A percentile compares a stretch with the other conserved stretches of the same genome.
Evolutionary conservation across 2,113 vertebrate genomes (phyloP).

Genomic region (Mungos mungo): DNA sequence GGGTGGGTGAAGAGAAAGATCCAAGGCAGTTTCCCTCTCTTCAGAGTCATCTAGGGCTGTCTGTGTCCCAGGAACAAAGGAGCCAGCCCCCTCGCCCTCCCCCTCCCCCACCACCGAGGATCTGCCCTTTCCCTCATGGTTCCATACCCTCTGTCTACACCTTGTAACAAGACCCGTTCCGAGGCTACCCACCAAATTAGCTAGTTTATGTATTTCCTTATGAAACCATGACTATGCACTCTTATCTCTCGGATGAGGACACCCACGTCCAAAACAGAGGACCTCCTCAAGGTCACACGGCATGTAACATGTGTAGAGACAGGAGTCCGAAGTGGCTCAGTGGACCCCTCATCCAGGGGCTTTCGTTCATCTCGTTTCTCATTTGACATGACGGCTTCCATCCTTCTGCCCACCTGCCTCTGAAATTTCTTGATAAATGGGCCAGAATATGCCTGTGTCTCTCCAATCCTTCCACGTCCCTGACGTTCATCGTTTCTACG

Average conservation of each 20-base stretch:
- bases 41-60: neutral
- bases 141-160: neutral
- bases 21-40: neutral
- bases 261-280: neutral
- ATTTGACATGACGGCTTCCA: neutral
- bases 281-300: neutral
- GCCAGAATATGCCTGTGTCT: fast-evolving
- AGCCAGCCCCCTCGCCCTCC: neutral
- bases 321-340: fast-evolving
- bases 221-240: neutral
- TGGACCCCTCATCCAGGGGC: neutral
- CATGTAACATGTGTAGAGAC: neutral
- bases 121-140: neutral
- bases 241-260: neutral
- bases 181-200: neutral
- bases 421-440: fast-evolving
- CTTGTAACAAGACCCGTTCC: neutral
- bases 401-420: too few species aligned
- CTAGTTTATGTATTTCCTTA: neutral
- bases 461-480: fast-evolving
- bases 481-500: fast-evolving
- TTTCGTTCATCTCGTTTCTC: too few species aligned
- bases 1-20: neutral
- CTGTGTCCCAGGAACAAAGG: neutral
- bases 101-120: neutral